Conservation (phyloP, 2,797 vertebrate species). For the Cyprinodon diabolis region DNA sequence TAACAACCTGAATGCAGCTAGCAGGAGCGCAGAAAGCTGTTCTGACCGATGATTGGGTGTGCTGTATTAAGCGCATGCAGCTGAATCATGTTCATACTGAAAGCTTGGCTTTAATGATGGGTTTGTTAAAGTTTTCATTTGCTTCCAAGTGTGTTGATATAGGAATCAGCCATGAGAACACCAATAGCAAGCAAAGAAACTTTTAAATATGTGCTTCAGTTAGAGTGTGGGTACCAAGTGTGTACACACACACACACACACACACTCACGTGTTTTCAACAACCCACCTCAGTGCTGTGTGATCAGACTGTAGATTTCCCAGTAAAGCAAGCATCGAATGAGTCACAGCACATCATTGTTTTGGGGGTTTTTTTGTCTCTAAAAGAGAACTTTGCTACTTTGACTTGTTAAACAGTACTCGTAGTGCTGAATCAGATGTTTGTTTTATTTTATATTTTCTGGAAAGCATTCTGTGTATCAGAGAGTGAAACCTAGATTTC, state of each 20-base stretch:
- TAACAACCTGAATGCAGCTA: slow-evolving; percentile 3
- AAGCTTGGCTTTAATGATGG: not conserved
- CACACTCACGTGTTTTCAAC: not conserved
- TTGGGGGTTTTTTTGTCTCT: slow-evolving; percentile 23
- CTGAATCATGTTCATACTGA: not conserved
- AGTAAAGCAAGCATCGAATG: slow-evolving; percentile 44
- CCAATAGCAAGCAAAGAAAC: not conserved
- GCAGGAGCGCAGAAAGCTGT: not conserved
- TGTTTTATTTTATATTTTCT: slow-evolving; percentile 54
- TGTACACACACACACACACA: not conserved
- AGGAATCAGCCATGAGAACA: not conserved
- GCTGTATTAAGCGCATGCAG: not conserved
- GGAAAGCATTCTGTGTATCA: slow-evolving; percentile 54
- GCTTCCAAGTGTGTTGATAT: not conserved
- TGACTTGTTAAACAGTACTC: slow-evolving; percentile 61
- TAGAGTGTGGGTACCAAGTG: not conserved
- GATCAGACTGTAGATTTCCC: slow-evolving; percentile 37
- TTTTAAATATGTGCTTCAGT: slow-evolving; percentile 20
- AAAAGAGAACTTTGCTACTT: slow-evolving; percentile 36
- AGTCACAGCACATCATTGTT: slow-evolving; percentile 41
- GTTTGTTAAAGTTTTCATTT: slow-evolving; percentile 6
- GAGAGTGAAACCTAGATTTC: not conserved
- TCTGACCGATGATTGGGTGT: not conserved
- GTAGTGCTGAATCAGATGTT: slow-evolving; percentile 58
- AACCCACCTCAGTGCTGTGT: slow-evolving; percentile 37